Evolutionary conservation across 2,888 invertebrate species (phyloP), one percentile per base, ranked within the genome.

Genomic region (Drosophila nigricruria): DNA sequence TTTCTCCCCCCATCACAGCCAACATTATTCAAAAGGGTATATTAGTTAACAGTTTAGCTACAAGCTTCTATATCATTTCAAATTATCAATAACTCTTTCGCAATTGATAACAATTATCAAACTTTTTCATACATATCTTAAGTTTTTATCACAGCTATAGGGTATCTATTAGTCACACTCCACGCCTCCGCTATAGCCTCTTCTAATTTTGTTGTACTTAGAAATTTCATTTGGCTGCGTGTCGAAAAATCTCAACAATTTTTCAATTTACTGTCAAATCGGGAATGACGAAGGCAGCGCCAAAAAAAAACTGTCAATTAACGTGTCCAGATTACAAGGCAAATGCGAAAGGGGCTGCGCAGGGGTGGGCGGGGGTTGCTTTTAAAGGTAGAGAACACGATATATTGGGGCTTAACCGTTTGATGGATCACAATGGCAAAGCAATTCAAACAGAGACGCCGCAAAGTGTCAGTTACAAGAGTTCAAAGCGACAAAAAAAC

Each of bases 261-360:
- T 83, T 86, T 89, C 84, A 88, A 89, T 89, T 83, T 88, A 81
- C 89, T 88, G 87, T 78, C 83, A 78, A 47, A 60, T 49, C 61
- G 62, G 45, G 76, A 53, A 20, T 65, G 60, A 50, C 64, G 72
- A 63, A 72, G 50, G 57, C 43, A 57, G n/a, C 47, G 47, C 47
- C 71, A 65, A 75, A 79, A 86, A 65, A 75, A 79, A 86, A 84
- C 82, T 84, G 89, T 87, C 83, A 84, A 89, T 89, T 84, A 84
- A 69, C 61, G 50, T 47, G 40, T 49, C 47, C 36, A 49, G 67
- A 81, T 88, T 82, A 73, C 67, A 75, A 57, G 77, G 72, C 71
- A 66, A 66, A 71, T 66, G 77, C 76, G 54, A 38, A 54, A 43
- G 40, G n/a, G 23, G 40, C 5, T 14, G 42, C 27, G 23, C 20